A percentile compares a stretch with the other conserved stretches of the same genome.
phyloP scores from a whole-genome alignment of 1,140 invertebrate genomes.

The Trypoxylus dichotomus region DNA sequence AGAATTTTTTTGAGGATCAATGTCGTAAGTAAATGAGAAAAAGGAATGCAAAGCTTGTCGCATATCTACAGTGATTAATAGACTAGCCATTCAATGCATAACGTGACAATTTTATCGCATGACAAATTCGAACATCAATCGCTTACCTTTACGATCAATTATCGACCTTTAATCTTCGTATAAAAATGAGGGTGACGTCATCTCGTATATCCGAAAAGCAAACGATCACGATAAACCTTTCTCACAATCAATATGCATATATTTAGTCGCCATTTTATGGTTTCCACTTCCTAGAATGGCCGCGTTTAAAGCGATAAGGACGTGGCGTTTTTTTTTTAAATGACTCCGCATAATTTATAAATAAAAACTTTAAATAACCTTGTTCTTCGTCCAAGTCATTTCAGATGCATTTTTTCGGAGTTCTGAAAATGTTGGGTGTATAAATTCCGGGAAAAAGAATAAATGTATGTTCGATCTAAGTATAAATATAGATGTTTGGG shows the following conservation, averaged over 20 bases:
- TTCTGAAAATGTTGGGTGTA: not conserved
- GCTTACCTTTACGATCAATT: not conserved
- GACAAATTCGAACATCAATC: not conserved
- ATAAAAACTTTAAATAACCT: not conserved
- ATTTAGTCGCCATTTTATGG: not conserved
- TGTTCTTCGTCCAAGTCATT: not conserved
- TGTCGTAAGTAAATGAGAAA: too few relatives aligned
- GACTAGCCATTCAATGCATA: too few relatives aligned
- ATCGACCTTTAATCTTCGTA: not conserved
- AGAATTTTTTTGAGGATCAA: too few relatives aligned
- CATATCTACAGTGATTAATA: too few relatives aligned
- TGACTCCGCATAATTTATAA: not conserved
- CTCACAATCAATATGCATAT: not conserved
- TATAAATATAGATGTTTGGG: not conserved
- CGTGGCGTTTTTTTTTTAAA: not conserved
- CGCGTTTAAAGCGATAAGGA: not conserved
- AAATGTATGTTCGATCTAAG: not conserved
- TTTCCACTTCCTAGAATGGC: not conserved
- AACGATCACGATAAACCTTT: not conserved
- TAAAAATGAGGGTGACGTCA: not conserved
- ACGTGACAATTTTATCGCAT: too few relatives aligned
- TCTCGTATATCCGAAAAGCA: not conserved
- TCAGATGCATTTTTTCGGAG: not conserved
- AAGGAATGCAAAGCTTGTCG: too few relatives aligned
- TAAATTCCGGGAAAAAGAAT: not conserved